Evolutionary conservation across 2,797 vertebrate species (phyloP), one percentile per base, ranked within the genome.

Genomic region (Tenualosa ilisha): DNA sequence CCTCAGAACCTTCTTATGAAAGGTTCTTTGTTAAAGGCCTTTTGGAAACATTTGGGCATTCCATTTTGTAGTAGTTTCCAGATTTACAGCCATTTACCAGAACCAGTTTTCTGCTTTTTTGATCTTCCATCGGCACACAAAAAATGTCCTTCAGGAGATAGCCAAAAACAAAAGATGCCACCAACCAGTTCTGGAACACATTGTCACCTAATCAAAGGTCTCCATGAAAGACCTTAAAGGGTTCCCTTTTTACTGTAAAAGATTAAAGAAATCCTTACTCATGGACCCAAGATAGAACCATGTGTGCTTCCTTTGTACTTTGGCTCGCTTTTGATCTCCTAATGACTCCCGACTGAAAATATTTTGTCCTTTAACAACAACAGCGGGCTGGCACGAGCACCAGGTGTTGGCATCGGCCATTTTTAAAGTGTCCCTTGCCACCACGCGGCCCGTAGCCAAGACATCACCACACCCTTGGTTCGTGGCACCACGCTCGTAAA

Each of bases 41-140:
- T 72, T 75, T 75, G 68, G 68, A 37, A 17, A 75, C 13, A 31
- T 75, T 75, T 75, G 68, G 17, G 68, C 68, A 75, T 75, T 75
- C 68, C 68, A 75, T 75, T 75, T 75, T 15, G 37, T 75, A 17
- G 37, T 17, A 31, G 12, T 72, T 72, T 72, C 65, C 65, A 72
- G 65, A 72, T 72, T 72, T 72, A 72, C 65, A 26, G 26, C 11
- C 65, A 20, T 75, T 75, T 17, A 75, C 68, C 68, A 75, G 68
- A 75, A 43, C 31, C 15, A 75, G 68, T 15, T 24, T 9, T n/a
- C n/a, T n/a, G 22, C n/a, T 6, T 24, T 24, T 75, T 75, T 40
- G 68, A 17, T 43, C 37, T 43, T 43, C 6, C 17, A 6, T 43
- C 43, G 68, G 37, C 37, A 75, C 9, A 51, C 50, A 22, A 40